A percentile compares a stretch with the other conserved stretches of the same genome.
These are phyloP conservation scores for Stomatorhinus ivindoensis DNA, from an alignment of 2,113 vertebrate species.

Conservation along the genomic window DNA sequence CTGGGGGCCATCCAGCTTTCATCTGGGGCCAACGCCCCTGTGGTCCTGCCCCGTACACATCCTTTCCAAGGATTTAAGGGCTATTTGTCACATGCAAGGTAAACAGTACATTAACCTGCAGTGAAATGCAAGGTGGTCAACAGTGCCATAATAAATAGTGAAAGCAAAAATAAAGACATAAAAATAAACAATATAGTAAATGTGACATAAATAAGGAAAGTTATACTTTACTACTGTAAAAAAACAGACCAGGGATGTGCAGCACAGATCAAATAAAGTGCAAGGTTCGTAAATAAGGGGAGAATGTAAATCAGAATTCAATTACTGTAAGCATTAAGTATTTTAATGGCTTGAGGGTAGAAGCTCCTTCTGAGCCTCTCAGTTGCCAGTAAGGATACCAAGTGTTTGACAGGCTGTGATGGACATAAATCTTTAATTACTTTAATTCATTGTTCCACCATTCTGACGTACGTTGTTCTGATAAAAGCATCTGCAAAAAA, in stretches of 20 bases:
- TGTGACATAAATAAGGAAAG: neutral
- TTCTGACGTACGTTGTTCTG: neutral
- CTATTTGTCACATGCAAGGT: neutral
- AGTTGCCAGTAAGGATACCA: neutral
- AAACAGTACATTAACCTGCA: neutral
- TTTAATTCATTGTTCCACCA: neutral
- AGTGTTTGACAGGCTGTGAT: neutral
- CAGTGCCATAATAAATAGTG: neutral
- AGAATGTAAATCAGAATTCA: neutral
- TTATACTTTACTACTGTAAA: neutral
- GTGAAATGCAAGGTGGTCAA: neutral
- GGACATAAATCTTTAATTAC: neutral
- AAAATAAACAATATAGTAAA: neutral
- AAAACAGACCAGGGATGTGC: neutral
- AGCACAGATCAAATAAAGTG: neutral
- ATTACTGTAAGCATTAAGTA: neutral
- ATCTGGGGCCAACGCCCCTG: neutral
- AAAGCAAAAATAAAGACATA: neutral
- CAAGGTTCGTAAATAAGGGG: neutral
- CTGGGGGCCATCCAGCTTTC: neutral
- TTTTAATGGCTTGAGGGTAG: neutral
- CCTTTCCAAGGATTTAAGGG: neutral
- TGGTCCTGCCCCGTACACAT: neutral
- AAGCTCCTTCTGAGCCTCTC: neutral
- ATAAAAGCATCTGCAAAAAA: neutral